Evolutionary conservation across 2,888 invertebrate species (phyloP).

Genomic region (Epiblema foenella): DNA sequence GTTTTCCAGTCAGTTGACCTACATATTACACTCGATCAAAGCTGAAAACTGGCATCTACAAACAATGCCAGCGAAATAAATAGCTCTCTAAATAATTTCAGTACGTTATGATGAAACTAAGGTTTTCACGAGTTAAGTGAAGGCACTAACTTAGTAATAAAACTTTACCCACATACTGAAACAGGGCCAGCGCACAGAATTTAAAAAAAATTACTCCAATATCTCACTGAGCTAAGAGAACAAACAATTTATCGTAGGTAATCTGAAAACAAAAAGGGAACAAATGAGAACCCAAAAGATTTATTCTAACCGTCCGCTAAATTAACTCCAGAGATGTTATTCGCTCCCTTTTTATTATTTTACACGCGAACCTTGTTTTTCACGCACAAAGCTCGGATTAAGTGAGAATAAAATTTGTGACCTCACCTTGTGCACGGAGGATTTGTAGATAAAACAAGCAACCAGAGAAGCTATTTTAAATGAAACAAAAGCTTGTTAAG

Average conservation of each 20-base stretch:
- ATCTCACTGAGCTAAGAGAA: conserved; percentile 41
- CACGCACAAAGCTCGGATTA: conserved; percentile 55
- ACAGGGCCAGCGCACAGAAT: conserved; percentile 3
- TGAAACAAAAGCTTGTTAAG: background rate
- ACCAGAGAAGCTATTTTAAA: conserved; percentile 36
- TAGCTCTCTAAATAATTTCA: background rate
- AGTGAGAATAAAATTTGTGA: conserved; percentile 57
- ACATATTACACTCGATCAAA: background rate
- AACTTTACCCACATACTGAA: conserved; percentile 19
- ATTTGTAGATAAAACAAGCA: conserved; percentile 46
- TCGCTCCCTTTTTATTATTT: conserved; percentile 66
- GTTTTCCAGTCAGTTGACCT: background rate
- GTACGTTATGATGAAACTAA: background rate
- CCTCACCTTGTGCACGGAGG: conserved; percentile 46
- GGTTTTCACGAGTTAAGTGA: conserved; percentile 7
- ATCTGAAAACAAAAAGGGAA: conserved; percentile 45
- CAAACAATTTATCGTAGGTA: conserved; percentile 45
- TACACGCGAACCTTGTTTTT: conserved; percentile 56
- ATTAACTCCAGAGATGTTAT: conserved; percentile 65
- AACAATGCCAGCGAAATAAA: conserved; percentile 1
- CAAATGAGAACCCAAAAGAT: conserved; percentile 63
- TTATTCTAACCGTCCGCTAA: conserved; percentile 65
- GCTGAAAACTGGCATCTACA: background rate
- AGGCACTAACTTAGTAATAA: conserved; percentile 15
- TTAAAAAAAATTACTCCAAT: conserved; percentile 41